These are phyloP conservation scores for Cinclus mexicanus DNA, from an alignment of 2,113 vertebrate genomes.

Conservation along the genomic window DNA sequence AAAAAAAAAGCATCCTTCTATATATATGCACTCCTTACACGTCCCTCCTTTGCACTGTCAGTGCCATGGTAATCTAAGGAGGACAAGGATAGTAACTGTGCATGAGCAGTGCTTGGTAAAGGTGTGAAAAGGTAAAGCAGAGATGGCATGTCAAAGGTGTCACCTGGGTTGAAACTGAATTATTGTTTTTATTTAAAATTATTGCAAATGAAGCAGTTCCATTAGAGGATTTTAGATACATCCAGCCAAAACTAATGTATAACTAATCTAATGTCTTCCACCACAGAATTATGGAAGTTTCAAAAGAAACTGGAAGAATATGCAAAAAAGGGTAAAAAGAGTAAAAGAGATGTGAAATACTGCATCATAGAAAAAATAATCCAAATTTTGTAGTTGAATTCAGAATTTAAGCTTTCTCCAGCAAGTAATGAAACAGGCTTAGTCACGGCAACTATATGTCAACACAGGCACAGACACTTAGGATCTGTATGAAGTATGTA, in stretches of 20 bases:
- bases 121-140: not conserved
- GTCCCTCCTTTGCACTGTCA: not conserved
- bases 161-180: not conserved
- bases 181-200: not conserved
- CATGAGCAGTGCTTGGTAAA: not conserved
- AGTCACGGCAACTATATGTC: not conserved
- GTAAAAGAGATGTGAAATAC: not conserved
- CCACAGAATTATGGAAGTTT: not conserved
- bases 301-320: not conserved
- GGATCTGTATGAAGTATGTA: not conserved
- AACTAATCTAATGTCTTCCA: not conserved
- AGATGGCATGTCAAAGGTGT: not conserved
- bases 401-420: not conserved
- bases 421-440: not conserved
- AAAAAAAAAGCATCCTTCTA: not conserved
- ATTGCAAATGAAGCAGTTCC: not conserved
- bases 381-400: not conserved
- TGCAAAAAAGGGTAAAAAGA: not conserved
- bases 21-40: not conserved
- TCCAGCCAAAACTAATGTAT: not conserved
- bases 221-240: not conserved
- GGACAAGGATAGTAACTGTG: not conserved
- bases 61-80: not conserved
- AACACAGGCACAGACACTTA: not conserved
- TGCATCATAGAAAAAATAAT: not conserved